These are phyloP conservation scores for Nymphalis urticae DNA, from an alignment of 2,888 invertebrate genomes.

Conservation along the genomic window DNA sequence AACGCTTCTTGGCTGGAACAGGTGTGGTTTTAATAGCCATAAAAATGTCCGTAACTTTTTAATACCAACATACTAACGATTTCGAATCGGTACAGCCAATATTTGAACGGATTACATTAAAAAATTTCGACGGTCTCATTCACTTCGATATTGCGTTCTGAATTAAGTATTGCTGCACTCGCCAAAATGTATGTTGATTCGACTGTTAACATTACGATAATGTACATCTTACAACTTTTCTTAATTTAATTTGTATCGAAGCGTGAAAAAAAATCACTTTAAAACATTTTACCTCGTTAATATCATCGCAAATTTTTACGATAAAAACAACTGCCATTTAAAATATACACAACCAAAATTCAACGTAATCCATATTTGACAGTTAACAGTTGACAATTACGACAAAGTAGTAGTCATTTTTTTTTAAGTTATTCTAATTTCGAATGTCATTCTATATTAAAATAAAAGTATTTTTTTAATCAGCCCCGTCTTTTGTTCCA, in stretches of 20 bases:
- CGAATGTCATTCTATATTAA: constrained; percentile 38
- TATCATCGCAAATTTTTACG: background rate
- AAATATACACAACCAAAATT: background rate
- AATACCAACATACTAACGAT: constrained; percentile 37
- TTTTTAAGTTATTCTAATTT: constrained; percentile 29
- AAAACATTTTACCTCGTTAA: constrained; percentile 9
- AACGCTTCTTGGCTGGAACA: constrained; percentile 69
- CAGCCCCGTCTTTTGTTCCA: constrained; percentile 29
- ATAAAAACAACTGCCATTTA: background rate
- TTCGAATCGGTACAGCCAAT: constrained; percentile 30
- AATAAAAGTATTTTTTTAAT: constrained; percentile 25
- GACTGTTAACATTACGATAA: constrained; percentile 21
- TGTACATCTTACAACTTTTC: constrained; percentile 28
- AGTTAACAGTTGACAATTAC: background rate
- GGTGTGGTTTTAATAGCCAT: constrained; percentile 57
- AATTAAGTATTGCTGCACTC: constrained; percentile 14
- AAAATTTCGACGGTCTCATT: constrained; percentile 30
- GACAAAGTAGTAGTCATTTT: constrained; percentile 30
- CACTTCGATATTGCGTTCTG: constrained; percentile 25
- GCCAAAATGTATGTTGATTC: constrained; percentile 25
- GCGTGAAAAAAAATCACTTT: constrained; percentile 10
- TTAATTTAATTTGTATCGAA: constrained; percentile 23
- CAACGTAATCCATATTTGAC: background rate
- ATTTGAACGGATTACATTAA: constrained; percentile 33
- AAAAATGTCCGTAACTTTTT: constrained; percentile 46